phyloP scores from a whole-genome alignment of 2,797 vertebrate genomes.

The Pelodytes ibericus region DNA sequence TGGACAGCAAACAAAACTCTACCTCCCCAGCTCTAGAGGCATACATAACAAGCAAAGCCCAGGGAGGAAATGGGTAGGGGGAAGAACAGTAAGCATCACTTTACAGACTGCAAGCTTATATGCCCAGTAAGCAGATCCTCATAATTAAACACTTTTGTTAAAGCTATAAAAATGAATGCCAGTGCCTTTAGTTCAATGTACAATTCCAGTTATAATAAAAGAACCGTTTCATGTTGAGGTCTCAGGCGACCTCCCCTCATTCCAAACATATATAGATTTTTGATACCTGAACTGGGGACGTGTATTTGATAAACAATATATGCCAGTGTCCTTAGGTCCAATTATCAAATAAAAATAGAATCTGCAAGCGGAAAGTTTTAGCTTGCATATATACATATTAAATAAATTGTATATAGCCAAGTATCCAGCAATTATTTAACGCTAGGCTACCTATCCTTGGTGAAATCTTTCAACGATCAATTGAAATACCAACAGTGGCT shows the following conservation, averaged over 20 bases:
- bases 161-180: neutral
- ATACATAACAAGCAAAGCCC: slow-evolving; percentile 35
- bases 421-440: too few relatives aligned
- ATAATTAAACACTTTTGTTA: neutral
- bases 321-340: too few relatives aligned
- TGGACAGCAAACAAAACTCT: slow-evolving; percentile 40
- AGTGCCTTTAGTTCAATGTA: neutral
- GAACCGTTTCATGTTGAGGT: neutral
- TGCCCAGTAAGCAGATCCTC: neutral
- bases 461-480: too few relatives aligned
- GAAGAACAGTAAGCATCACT: neutral
- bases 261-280: neutral
- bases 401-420: too few relatives aligned
- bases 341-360: too few relatives aligned
- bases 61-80: neutral
- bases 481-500: too few relatives aligned
- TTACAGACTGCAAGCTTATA: slow-evolving; percentile 6
- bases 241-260: neutral
- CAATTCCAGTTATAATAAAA: too few relatives aligned
- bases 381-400: too few relatives aligned
- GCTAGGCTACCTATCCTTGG: too few relatives aligned
- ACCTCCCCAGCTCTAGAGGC: slow-evolving; percentile 9
- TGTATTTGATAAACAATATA: too few relatives aligned
- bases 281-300: neutral
- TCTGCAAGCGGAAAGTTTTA: too few relatives aligned